A percentile compares a stretch with the other conserved stretches of the same genome.
Conservation (phyloP, 1,140 invertebrate genomes). For the Harpegnathos saltator region DNA sequence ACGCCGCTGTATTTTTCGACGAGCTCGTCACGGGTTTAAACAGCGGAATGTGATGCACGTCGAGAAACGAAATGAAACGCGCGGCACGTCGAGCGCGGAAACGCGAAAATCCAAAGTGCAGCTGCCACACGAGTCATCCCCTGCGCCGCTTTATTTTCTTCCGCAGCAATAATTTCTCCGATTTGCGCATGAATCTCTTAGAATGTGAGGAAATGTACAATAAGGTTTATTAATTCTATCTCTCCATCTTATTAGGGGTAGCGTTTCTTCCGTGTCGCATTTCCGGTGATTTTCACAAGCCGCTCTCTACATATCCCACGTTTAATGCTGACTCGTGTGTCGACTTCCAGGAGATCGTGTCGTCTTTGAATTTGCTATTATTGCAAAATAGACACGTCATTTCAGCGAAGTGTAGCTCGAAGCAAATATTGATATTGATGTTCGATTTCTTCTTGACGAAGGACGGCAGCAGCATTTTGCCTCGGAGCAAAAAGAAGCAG, state of each 20-base stretch:
- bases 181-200: no score
- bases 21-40: slow-evolving; percentile 28
- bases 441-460: not conserved
- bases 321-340: no score
- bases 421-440: not conserved
- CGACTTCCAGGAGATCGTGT: no score
- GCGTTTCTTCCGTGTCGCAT: no score
- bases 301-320: no score
- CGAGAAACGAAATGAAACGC: slow-evolving; percentile 30
- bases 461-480: not conserved
- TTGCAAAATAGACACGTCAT: not conserved
- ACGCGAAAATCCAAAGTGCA: slow-evolving; percentile 25
- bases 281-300: no score
- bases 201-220: no score
- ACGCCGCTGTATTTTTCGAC: slow-evolving; percentile 41
- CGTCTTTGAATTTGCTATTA: no score
- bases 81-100: not conserved
- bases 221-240: no score
- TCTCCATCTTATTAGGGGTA: no score
- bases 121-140: not conserved
- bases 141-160: not conserved
- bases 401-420: not conserved
- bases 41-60: slow-evolving; percentile 25
- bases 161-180: no score
- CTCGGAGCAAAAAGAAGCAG: not conserved